Percentiles rank a stretch among this genome's conserved stretches.
These are phyloP conservation scores for Drosophila teissieri DNA, from an alignment of 1,140 invertebrate genomes.

Conservation along the genomic window DNA sequence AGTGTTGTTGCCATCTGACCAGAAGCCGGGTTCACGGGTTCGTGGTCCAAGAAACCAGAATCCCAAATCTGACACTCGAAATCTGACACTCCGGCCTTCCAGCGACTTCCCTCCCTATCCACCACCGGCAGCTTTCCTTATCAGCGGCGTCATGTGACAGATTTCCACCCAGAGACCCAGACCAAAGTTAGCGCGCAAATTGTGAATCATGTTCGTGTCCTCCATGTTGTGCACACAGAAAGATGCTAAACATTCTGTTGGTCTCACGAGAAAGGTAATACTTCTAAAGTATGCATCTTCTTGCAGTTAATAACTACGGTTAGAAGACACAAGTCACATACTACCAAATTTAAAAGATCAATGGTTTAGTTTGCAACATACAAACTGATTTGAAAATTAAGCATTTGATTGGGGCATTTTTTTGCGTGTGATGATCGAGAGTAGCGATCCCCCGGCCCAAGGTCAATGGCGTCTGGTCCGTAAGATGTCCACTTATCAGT, in stretches of 20 bases:
- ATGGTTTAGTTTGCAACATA: too few relatives aligned
- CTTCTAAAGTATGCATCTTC: too few relatives aligned
- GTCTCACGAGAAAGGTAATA: background rate
- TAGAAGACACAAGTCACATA: background rate
- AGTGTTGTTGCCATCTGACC: slow-evolving; percentile 15
- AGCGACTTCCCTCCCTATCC: background rate
- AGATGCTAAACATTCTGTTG: background rate
- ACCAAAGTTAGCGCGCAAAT: slow-evolving; percentile 18
- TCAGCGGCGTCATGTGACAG: slow-evolving; percentile 31
- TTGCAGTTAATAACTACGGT: too few relatives aligned
- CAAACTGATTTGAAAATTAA: too few relatives aligned
- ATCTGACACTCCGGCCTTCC: background rate
- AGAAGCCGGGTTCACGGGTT: slow-evolving; percentile 16
- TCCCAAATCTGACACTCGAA: background rate
- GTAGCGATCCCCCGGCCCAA: background rate
- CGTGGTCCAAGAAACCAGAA: background rate
- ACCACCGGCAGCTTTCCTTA: slow-evolving; percentile 13
- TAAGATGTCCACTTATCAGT: slow-evolving; percentile 13
- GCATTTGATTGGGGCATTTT: background rate
- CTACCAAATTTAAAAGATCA: too few relatives aligned
- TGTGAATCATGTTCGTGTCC: slow-evolving; percentile 29
- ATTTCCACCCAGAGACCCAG: slow-evolving; percentile 4
- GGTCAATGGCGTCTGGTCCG: slow-evolving; percentile 16
- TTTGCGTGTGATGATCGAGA: background rate
- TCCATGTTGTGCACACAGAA: slow-evolving; percentile 3